A percentile compares a stretch with the other conserved stretches of the same genome.
Conservation (phyloP, 2,797 vertebrate genomes). For the Argya squamiceps region DNA sequence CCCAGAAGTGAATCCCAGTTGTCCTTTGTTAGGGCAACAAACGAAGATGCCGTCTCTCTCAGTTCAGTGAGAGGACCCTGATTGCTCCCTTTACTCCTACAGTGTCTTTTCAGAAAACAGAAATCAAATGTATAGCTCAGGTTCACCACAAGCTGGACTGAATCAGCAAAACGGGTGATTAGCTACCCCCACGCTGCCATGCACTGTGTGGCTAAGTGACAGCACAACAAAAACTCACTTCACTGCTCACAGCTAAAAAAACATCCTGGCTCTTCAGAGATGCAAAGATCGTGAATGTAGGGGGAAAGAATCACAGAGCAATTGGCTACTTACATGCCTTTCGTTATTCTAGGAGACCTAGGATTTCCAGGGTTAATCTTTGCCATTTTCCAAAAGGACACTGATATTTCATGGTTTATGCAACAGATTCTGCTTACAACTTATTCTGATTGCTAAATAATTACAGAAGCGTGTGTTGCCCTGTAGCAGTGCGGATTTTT, state of each 20-base stretch:
- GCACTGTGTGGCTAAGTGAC: not conserved
- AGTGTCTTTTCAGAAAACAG: not conserved
- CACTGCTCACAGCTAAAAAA: not conserved
- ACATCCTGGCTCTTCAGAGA: not conserved
- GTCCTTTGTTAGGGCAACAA: not conserved
- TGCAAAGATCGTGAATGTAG: not conserved
- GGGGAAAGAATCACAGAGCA: not conserved
- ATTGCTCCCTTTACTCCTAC: not conserved
- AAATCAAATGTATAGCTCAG: not conserved
- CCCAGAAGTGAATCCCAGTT: not conserved
- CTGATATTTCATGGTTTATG: constrained; percentile 1
- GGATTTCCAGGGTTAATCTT: not conserved
- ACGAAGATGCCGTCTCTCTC: not conserved
- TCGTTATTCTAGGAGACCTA: not conserved
- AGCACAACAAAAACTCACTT: not conserved
- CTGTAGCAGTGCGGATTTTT: constrained; percentile 38
- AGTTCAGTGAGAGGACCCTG: not conserved
- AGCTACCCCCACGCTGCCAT: not conserved
- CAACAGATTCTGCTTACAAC: constrained; percentile 27
- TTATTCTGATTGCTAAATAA: constrained; percentile 17
- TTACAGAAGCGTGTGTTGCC: not conserved
- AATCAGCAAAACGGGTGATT: constrained; percentile 35
- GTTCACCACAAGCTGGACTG: not conserved
- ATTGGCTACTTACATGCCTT: not conserved
- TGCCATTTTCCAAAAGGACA: not conserved